Evolutionary conservation across 2,113 vertebrate genomes (phyloP).

Genomic region (Chaenogobius annularis): DNA sequence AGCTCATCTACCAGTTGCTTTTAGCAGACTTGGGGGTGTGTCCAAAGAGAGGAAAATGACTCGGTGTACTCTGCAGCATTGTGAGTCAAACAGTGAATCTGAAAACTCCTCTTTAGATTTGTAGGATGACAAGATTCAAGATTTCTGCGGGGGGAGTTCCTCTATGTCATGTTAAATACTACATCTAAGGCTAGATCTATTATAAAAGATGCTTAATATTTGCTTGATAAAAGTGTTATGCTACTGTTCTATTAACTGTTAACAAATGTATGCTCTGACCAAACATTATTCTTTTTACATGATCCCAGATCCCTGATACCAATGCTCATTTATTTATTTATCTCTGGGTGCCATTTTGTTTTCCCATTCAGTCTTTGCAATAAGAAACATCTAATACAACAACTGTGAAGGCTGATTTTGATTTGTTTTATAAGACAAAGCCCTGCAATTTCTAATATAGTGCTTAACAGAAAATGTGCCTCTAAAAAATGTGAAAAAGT

Average conservation of each 20-base stretch:
- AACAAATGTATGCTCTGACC: neutral
- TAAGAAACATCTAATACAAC: neutral
- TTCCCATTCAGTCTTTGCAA: neutral
- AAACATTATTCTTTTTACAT: neutral
- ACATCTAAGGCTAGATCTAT: neutral
- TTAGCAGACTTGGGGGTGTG: conserved; percentile 50
- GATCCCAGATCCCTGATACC: conserved; percentile 34
- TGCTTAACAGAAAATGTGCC: neutral
- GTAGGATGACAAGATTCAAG: too few species aligned
- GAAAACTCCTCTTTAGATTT: neutral
- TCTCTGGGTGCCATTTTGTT: conserved; percentile 62
- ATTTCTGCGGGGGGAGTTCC: too few species aligned
- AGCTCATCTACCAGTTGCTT: conserved; percentile 50
- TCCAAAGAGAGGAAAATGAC: conserved; percentile 47
- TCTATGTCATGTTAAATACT: neutral
- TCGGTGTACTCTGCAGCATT: conserved; percentile 10
- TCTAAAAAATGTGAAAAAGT: neutral
- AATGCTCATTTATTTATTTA: conserved; percentile 48
- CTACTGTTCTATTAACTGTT: too few species aligned
- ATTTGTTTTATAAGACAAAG: too few species aligned
- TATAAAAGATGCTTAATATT: neutral
- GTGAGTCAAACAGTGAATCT: neutral
- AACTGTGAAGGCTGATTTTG: too few species aligned
- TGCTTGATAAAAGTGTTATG: neutral
- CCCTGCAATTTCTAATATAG: neutral